A percentile compares a stretch with the other conserved stretches of the same genome.
These are phyloP conservation scores for Caradrina kadenii DNA, from an alignment of 2,888 invertebrate genomes.

Conservation along the genomic window DNA sequence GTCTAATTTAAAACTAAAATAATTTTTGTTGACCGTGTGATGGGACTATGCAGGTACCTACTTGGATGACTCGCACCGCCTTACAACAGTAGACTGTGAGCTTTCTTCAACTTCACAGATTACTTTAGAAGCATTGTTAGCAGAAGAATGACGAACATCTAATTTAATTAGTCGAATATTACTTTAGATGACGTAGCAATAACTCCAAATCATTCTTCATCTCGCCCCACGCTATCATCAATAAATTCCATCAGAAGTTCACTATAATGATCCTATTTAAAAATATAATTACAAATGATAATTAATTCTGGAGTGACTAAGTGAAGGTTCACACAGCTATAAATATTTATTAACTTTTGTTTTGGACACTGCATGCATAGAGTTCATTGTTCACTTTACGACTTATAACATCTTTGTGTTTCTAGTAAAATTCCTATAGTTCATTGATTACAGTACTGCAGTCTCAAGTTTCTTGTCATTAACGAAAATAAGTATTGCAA, in stretches of 20 bases:
- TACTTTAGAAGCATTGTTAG: slow-evolving; percentile 44
- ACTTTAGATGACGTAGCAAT: slow-evolving; percentile 51
- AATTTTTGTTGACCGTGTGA: background rate
- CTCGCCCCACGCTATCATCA: slow-evolving; percentile 42
- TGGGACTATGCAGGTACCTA: background rate
- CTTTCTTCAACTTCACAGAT: slow-evolving; percentile 21
- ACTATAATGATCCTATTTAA: slow-evolving; percentile 31
- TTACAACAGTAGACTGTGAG: background rate
- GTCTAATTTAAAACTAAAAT: background rate
- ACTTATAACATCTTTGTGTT: slow-evolving; percentile 24
- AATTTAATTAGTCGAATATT: slow-evolving; percentile 51
- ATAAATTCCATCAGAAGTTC: slow-evolving; percentile 45
- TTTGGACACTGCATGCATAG: slow-evolving; percentile 10
- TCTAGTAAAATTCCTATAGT: background rate
- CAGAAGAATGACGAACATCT: slow-evolving; percentile 39
- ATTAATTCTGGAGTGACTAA: slow-evolving; percentile 45
- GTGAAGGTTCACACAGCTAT: slow-evolving; percentile 38
- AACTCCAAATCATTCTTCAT: slow-evolving; percentile 5
- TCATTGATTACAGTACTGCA: background rate
- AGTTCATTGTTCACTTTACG: slow-evolving; percentile 31
- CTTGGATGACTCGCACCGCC: slow-evolving; percentile 1
- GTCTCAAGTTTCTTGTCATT: background rate
- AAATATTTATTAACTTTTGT: slow-evolving; percentile 49
- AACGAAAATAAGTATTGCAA: background rate
- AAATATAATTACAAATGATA: slow-evolving; percentile 49